phyloP scores from a whole-genome alignment of 2,113 vertebrate genomes.

The Guaruba guarouba region DNA sequence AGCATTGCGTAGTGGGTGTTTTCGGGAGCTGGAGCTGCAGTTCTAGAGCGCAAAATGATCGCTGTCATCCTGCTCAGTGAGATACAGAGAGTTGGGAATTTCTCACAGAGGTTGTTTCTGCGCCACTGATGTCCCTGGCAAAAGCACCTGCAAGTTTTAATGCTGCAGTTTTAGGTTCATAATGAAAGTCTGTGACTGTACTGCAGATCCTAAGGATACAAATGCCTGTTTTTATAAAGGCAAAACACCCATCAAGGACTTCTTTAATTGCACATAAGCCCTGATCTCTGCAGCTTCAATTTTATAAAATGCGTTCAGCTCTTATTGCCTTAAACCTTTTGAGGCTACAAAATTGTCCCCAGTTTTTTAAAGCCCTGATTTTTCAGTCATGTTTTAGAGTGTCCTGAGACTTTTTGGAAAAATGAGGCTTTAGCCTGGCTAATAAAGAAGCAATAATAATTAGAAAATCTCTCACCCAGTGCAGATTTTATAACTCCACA shows the following conservation, averaged over 20 bases:
- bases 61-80: not conserved
- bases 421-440: slow-evolving; percentile 14
- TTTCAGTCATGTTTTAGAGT: not conserved
- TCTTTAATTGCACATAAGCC: not conserved
- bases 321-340: not conserved
- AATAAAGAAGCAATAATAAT: slow-evolving; percentile 58
- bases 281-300: not conserved
- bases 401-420: slow-evolving; percentile 25
- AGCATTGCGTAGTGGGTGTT: rapidly evolving
- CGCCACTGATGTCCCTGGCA: no score
- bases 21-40: not conserved
- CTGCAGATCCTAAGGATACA: not conserved
- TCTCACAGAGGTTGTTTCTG: not conserved
- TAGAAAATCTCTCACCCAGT: slow-evolving; percentile 31
- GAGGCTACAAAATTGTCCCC: slow-evolving; percentile 26
- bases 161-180: not conserved
- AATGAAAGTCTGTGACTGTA: not conserved
- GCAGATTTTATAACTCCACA: slow-evolving; percentile 52
- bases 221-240: not conserved
- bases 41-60: not conserved
- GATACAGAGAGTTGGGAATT: rapidly evolving
- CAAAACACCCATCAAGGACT: not conserved
- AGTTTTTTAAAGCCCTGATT: slow-evolving; percentile 4
- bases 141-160: not conserved
- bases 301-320: not conserved